Evolutionary conservation across 2,888 invertebrate species (phyloP).

Genomic region (Himalopsyche japonica): DNA sequence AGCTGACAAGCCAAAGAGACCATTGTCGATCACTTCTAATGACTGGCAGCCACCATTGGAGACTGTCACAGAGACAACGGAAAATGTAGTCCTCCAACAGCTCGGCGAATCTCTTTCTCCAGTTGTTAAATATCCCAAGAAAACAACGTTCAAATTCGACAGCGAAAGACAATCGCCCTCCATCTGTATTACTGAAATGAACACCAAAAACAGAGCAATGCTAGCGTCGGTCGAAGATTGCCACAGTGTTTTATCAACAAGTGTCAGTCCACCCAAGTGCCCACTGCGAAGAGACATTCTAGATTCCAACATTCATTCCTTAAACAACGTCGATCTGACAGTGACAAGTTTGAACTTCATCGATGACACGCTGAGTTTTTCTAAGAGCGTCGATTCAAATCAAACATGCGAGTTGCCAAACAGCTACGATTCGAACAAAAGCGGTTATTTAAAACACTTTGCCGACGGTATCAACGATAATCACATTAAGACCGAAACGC

Average conservation of each 20-base stretch:
- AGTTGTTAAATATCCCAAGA: conserved; percentile 47
- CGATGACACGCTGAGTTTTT: conserved; percentile 61
- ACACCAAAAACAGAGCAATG: conserved; percentile 55
- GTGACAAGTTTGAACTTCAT: conserved; percentile 66
- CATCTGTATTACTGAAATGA: conserved; percentile 38
- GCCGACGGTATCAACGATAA: conserved; percentile 50
- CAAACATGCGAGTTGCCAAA: conserved; percentile 58
- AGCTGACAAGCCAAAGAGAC: not conserved
- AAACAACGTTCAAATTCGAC: conserved; percentile 7
- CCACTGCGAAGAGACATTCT: conserved; percentile 49
- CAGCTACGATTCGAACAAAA: conserved; percentile 56
- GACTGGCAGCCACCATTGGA: conserved; percentile 30
- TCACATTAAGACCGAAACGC: conserved; percentile 23
- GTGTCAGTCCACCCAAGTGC: conserved; percentile 55
- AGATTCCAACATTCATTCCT: conserved; percentile 55
- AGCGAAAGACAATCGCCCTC: conserved; percentile 16
- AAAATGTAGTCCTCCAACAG: conserved; percentile 14
- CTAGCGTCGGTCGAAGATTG: conserved; percentile 61
- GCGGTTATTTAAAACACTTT: conserved; percentile 53
- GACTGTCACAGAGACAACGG: conserved; percentile 32
- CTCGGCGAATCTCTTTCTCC: conserved; percentile 53
- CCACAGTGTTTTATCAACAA: conserved; percentile 53
- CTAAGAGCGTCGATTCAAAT: conserved; percentile 57
- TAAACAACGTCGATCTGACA: conserved; percentile 54
- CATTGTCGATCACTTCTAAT: not conserved